Percentiles rank a stretch among this genome's conserved stretches.
These are phyloP conservation scores for Myoxocephalus aenaeus DNA, from an alignment of 2,797 vertebrate genomes.

Conservation along the genomic window DNA sequence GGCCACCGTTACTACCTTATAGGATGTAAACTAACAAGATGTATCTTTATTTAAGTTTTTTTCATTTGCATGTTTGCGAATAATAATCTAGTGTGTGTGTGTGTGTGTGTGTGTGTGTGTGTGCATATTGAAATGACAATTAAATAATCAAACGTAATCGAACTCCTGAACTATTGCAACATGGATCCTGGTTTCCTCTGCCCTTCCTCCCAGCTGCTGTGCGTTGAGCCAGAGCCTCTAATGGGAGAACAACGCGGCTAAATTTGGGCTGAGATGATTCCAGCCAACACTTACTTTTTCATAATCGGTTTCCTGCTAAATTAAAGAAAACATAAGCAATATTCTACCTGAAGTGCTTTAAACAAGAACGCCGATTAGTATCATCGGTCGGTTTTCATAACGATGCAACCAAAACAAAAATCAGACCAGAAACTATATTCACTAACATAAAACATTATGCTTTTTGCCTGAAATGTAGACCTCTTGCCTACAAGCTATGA, in stretches of 20 bases:
- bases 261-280: conserved; percentile 13
- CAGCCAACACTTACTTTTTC: conserved; percentile 4
- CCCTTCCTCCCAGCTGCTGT: conserved; percentile 5
- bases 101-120: not conserved
- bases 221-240: conserved; percentile 3
- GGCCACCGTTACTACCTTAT: not conserved
- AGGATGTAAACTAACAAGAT: not conserved
- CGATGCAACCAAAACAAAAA: conserved; percentile 9
- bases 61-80: not conserved
- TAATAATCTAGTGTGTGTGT: not conserved
- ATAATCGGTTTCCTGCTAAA: not conserved
- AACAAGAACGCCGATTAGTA: conserved; percentile 1
- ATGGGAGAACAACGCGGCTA: conserved; percentile 42
- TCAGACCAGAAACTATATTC: not conserved
- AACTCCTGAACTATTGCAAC: not conserved
- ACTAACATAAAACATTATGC: conserved; percentile 18
- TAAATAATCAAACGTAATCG: not conserved
- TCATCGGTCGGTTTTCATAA: not conserved
- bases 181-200: not conserved
- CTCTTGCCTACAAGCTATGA: conserved; percentile 57
- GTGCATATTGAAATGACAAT: not conserved
- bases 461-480: conserved; percentile 34
- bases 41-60: not conserved
- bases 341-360: not conserved
- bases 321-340: not conserved